phyloP scores from a whole-genome alignment of 2,797 vertebrate genomes.

The Clarias platycephalus region DNA sequence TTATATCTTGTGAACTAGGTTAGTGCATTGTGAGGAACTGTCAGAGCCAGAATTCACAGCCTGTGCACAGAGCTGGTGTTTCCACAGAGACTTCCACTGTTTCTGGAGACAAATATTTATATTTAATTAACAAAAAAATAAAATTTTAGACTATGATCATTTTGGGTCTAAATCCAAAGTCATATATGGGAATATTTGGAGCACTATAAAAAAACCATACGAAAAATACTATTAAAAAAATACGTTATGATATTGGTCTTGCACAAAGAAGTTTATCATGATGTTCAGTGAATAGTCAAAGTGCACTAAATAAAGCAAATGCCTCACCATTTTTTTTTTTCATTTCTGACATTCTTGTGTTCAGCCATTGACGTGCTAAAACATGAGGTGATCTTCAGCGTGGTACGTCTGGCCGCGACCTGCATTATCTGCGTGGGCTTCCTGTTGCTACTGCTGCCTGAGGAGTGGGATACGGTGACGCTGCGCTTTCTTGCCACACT shows the following conservation, averaged over 20 bases:
- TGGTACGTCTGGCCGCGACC: slow-evolving; percentile 93
- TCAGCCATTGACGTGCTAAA: slow-evolving; percentile 94
- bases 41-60: background rate
- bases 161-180: background rate
- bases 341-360: slow-evolving; percentile 13
- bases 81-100: background rate
- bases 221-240: background rate
- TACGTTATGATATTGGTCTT: background rate
- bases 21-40: background rate
- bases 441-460: slow-evolving; percentile 91
- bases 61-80: background rate
- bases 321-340: slow-evolving; percentile 21
- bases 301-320: background rate
- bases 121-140: background rate
- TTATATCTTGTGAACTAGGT: background rate
- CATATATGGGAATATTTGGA: background rate
- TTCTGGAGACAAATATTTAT: background rate
- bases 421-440: slow-evolving; percentile 96
- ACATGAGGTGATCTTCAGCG: slow-evolving; percentile 96
- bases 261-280: background rate
- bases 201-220: background rate
- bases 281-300: background rate
- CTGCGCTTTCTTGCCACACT: slow-evolving; percentile 90
- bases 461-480: slow-evolving; percentile 97
- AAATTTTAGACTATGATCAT: background rate